Conservation (phyloP, 2,113 vertebrate species). For the Rhynchomys soricoides region DNA sequence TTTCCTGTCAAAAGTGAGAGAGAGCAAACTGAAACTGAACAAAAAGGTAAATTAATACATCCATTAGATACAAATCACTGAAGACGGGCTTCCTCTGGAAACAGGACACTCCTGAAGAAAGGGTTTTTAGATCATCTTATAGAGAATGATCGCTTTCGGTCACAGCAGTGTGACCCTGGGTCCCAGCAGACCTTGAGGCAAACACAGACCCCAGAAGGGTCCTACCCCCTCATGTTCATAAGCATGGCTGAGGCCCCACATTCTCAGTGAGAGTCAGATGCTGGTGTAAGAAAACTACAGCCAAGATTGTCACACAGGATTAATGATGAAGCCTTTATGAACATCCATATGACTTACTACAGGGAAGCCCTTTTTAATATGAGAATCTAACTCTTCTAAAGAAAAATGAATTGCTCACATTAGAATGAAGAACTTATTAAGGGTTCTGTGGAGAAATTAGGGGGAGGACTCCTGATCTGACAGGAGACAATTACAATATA, state of each 20-base stretch:
- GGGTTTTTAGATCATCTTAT: not conserved
- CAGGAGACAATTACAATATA: not conserved
- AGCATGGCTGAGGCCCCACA: accelerated
- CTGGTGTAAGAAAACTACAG: accelerated
- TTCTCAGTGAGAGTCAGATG: too few relatives aligned
- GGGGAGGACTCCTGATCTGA: not conserved
- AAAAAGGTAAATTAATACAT: not conserved
- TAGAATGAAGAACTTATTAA: not conserved
- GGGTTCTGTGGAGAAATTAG: not conserved
- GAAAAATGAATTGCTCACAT: not conserved
- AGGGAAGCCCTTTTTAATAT: not conserved
- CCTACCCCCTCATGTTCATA: too few relatives aligned
- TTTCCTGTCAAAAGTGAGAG: not conserved
- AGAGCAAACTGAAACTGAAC: not conserved
- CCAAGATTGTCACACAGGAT: too few relatives aligned
- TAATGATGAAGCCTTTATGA: not conserved
- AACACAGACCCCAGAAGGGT: not conserved
- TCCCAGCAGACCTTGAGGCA: not conserved
- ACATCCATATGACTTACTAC: not conserved
- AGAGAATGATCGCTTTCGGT: accelerated
- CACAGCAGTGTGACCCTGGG: not conserved
- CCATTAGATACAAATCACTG: not conserved
- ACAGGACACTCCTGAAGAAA: not conserved
- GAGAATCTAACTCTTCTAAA: not conserved
- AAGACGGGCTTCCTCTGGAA: not conserved